Base-by-base conservation (phyloP, 2,888 invertebrate genomes). In the Lasiommata megera region DNA sequence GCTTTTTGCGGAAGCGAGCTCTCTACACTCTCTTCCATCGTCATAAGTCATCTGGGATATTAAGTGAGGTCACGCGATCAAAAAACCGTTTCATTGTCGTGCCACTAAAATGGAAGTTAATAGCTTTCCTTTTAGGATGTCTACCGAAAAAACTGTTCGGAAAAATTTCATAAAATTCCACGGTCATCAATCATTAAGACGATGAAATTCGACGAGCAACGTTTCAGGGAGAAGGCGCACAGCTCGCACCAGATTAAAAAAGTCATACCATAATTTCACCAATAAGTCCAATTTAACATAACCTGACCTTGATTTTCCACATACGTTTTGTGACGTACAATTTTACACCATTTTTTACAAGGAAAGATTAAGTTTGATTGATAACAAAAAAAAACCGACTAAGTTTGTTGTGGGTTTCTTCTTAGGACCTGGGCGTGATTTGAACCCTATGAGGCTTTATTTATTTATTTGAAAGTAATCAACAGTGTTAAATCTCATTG, bases 81-180 rank as follows among this genome's bases (percentile, higher is more conserved):
- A 23, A 12, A 23, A 43, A 43, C n/a, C n/a, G 43, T 28, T 12
- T 23, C 36, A 36, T 3, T 12, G 28, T 14, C 46, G 31, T 46
- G 46, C 14, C 46, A 31, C 46, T 16, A 31, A 46, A 16, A 16
- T 16, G 29, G 46, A 29, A 46, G 46, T 46, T 46, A 46, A 46
- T 46, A 31, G 46, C 46, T 31, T 46, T 29, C 46, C 31, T 46
- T 46, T 46, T 31, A 9, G 46, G 46, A 46, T 31, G 16, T 46
- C 46, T 31, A 46, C 29, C 46, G 31, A 46, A 46, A 46, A 46
- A 46, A 46, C 16, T 29, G 9, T 16, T 14, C 44, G 14, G 16
- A 16, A 41, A 41, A 41, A 46, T 31, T 31, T 46, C 46, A 46
- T 46, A 31, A 46, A 43, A 46, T 31, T 46, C 29, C 46, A 11